Conservation (phyloP, 2,797 vertebrate genomes). For the Mus spretus region DNA sequence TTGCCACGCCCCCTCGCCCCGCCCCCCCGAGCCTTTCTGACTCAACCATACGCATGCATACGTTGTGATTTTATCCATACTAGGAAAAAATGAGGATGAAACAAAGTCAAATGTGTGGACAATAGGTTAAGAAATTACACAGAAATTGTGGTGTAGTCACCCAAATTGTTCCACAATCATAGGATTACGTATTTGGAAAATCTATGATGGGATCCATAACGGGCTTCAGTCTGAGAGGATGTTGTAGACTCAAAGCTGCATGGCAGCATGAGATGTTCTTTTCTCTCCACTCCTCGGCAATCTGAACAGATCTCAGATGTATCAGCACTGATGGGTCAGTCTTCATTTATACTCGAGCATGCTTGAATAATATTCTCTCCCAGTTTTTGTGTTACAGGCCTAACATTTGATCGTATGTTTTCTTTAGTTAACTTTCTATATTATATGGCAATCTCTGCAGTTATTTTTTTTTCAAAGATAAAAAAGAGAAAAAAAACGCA, state of each 20-base stretch:
- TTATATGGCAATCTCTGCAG: conserved; percentile 86
- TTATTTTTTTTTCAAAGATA: conserved; percentile 88
- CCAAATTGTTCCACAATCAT: conserved; percentile 72
- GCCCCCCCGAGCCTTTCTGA: not conserved
- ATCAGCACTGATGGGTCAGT: conserved; percentile 66
- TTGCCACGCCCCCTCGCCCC: not conserved
- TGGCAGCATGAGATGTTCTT: conserved; percentile 68
- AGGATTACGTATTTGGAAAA: conserved; percentile 59
- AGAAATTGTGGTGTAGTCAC: conserved; percentile 74
- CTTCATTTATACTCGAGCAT: conserved; percentile 81
- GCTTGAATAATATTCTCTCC: conserved; percentile 81
- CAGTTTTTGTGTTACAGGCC: conserved; percentile 83
- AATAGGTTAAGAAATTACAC: conserved; percentile 63
- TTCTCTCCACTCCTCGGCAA: conserved; percentile 63
- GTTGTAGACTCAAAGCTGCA: conserved; percentile 63
- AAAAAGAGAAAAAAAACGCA: conserved; percentile 89
- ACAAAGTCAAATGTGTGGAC: conserved; percentile 66
- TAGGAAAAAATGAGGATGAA: conserved; percentile 15
- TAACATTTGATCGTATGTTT: conserved; percentile 85
- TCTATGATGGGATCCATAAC: conserved; percentile 58
- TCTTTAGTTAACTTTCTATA: conserved; percentile 86
- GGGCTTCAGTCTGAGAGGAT: conserved; percentile 61
- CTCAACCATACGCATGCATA: not conserved
- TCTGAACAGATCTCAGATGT: conserved; percentile 67
- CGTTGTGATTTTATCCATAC: conserved; percentile 28